A percentile compares a stretch with the other conserved stretches of the same genome.
Evolutionary conservation across 2,888 invertebrate genomes (phyloP).

Genomic region (Cantharis rustica): DNA sequence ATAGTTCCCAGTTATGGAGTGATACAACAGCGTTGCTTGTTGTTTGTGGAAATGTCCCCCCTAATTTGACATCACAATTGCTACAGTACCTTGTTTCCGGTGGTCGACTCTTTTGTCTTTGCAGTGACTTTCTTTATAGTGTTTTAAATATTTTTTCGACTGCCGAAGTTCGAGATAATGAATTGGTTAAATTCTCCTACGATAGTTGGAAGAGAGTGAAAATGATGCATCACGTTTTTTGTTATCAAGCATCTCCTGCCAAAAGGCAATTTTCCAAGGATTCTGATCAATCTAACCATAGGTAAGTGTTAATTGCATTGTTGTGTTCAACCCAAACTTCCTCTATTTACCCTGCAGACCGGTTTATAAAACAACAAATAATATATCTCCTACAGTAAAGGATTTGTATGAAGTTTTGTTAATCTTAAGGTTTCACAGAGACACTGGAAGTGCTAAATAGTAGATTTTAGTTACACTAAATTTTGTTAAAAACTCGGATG

Average conservation of each 20-base stretch:
- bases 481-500: too few species aligned
- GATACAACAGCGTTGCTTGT: slow-evolving; percentile 64
- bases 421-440: too few species aligned
- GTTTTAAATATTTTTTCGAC: slow-evolving; percentile 82
- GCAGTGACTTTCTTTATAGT: slow-evolving; percentile 78
- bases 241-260: slow-evolving; percentile 84
- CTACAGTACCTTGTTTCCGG: slow-evolving; percentile 75
- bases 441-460: too few species aligned
- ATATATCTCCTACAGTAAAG: too few species aligned
- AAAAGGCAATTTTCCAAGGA: slow-evolving; percentile 81
- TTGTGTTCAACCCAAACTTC: background rate
- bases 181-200: slow-evolving; percentile 81
- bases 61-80: slow-evolving; percentile 67
- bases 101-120: slow-evolving; percentile 77
- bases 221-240: slow-evolving; percentile 88
- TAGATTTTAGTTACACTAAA: too few species aligned
- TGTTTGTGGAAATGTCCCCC: slow-evolving; percentile 75
- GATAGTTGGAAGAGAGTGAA: slow-evolving; percentile 82
- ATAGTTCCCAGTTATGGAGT: slow-evolving; percentile 44
- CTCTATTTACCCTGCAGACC: too few species aligned
- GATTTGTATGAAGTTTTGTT: too few species aligned
- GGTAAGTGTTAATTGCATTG: background rate
- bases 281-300: slow-evolving; percentile 62
- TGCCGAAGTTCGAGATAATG: slow-evolving; percentile 84
- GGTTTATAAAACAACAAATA: too few species aligned